Evolutionary conservation across 2,797 vertebrate species (phyloP).

Genomic region (Agapornis canus): DNA sequence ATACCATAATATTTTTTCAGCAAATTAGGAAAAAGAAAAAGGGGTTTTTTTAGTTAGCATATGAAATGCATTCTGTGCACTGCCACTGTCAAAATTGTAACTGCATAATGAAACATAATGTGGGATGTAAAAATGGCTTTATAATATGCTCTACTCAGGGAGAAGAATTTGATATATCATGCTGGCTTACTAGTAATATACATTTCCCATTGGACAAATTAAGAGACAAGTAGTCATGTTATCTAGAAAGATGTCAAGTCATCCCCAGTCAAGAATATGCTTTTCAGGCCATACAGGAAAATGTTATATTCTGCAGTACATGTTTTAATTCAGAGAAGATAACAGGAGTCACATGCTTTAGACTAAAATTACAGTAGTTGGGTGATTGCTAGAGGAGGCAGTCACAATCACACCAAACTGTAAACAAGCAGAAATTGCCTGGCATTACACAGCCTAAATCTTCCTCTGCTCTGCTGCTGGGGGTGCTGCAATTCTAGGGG

Average conservation of each 20-base stretch:
- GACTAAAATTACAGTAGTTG: background rate
- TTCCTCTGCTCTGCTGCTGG: background rate
- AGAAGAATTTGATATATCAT: conserved; percentile 47
- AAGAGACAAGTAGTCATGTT: conserved; percentile 10
- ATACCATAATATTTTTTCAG: conserved; percentile 59
- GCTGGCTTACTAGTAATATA: conserved; percentile 20
- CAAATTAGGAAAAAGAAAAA: conserved; percentile 18
- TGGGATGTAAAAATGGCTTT: conserved; percentile 43
- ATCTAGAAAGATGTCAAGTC: conserved; percentile 43
- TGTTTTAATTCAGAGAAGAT: background rate
- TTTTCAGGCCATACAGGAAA: background rate
- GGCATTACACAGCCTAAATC: background rate
- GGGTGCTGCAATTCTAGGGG: background rate
- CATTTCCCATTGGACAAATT: conserved; percentile 6
- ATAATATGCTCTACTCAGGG: conserved; percentile 12
- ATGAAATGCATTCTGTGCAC: conserved; percentile 42
- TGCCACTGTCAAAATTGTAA: conserved; percentile 52
- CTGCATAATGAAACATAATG: conserved; percentile 61
- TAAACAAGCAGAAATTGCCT: background rate
- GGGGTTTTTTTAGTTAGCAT: conserved; percentile 38
- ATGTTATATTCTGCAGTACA: background rate
- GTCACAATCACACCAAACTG: background rate
- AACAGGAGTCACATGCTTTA: background rate
- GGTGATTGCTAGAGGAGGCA: background rate
- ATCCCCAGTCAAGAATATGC: background rate